phyloP scores from a whole-genome alignment of 2,888 invertebrate species.

The Argyra leucocephala region DNA sequence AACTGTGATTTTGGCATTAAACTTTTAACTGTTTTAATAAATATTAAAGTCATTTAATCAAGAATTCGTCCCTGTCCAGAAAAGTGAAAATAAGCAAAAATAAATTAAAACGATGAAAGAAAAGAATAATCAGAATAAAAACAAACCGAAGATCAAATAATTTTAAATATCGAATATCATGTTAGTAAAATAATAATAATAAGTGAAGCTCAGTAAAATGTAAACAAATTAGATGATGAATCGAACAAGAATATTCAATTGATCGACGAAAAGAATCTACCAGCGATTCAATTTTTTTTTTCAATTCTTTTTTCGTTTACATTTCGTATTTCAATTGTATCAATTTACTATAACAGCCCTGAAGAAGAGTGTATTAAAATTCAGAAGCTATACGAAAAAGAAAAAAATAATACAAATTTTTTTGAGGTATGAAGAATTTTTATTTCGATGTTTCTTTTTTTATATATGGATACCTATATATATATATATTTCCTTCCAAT shows the following conservation, averaged over 20 bases:
- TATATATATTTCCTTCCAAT: neutral
- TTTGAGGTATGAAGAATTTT: neutral
- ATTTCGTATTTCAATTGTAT: too few species aligned
- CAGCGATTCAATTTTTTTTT: too few species aligned
- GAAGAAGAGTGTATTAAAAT: neutral
- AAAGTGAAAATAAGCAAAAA: too few species aligned
- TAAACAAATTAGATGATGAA: conserved; percentile 39
- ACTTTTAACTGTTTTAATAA: too few species aligned
- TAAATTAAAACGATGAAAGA: too few species aligned
- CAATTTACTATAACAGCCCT: too few species aligned
- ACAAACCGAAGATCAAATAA: neutral
- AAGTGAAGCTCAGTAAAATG: conserved; percentile 39
- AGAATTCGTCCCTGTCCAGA: too few species aligned
- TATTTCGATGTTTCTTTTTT: neutral
- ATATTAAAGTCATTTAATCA: too few species aligned
- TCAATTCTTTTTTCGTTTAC: too few species aligned
- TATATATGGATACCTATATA: too few species aligned
- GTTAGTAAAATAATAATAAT: conserved; percentile 25
- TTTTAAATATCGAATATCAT: neutral
- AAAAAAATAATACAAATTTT: neutral
- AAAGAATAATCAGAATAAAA: too few species aligned
- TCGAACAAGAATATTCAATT: neutral
- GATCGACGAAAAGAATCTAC: neutral
- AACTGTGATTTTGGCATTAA: too few species aligned
- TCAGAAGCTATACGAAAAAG: neutral